Evolutionary conservation across 2,113 vertebrate genomes (phyloP).

Genomic region (Ictalurus furcatus): DNA sequence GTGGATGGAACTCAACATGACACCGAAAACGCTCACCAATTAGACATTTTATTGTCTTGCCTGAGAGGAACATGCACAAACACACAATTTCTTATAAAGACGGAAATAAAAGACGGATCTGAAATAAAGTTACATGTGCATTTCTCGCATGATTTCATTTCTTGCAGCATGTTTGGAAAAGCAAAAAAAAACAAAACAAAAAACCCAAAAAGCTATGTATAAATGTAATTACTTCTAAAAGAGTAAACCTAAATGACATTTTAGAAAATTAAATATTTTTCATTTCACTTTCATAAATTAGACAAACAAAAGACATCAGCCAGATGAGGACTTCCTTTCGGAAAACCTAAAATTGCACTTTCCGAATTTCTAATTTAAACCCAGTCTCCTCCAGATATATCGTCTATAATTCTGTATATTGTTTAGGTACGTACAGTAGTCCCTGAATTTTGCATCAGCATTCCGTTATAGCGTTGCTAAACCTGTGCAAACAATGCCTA

Average conservation of each 20-base stretch:
- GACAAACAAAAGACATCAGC: not conserved
- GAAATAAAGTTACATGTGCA: not conserved
- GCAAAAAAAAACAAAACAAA: too few species aligned
- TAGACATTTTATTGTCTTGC: not conserved
- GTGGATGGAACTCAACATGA: not conserved
- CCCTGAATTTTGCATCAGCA: not conserved
- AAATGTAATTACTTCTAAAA: not conserved
- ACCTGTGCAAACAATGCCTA: not conserved
- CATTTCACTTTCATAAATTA: not conserved
- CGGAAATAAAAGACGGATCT: not conserved
- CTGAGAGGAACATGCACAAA: not conserved
- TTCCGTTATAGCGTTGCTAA: not conserved
- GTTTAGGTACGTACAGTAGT: not conserved
- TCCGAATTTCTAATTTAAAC: not conserved
- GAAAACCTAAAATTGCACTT: not conserved
- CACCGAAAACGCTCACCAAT: not conserved
- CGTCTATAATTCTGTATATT: not conserved
- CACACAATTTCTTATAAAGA: not conserved
- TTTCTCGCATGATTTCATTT: not conserved
- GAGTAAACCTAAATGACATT: not conserved
- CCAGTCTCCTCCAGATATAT: not conserved
- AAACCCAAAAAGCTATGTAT: not conserved
- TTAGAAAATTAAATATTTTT: not conserved
- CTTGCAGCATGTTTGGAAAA: not conserved
- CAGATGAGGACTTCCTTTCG: not conserved